phyloP scores from a whole-genome alignment of 2,888 invertebrate species.

The Leptopilina syphax region DNA sequence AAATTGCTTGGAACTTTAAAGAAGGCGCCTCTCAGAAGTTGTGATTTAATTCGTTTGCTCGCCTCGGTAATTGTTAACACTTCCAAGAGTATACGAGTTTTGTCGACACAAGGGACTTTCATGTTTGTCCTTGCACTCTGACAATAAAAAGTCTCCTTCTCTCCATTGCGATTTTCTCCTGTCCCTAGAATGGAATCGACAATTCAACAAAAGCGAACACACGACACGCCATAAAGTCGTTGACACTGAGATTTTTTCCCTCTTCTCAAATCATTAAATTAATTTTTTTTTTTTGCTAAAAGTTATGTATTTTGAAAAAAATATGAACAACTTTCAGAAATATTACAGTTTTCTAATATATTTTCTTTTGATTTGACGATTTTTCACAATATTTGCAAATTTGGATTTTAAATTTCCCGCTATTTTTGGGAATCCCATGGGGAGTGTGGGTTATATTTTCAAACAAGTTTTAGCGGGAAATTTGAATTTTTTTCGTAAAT shows the following conservation, averaged over 20 bases:
- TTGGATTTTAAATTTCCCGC: background rate
- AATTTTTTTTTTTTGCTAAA: background rate
- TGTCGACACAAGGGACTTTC: conserved; percentile 21
- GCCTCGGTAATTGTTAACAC: conserved; percentile 25
- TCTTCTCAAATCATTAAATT: background rate
- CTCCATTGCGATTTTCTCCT: conserved; percentile 26
- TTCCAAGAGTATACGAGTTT: conserved; percentile 6
- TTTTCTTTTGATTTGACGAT: background rate
- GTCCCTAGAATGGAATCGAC: conserved; percentile 37
- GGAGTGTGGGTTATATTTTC: too few relatives aligned
- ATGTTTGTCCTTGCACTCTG: conserved; percentile 34
- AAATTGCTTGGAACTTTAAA: conserved; percentile 5
- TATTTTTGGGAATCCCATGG: background rate
- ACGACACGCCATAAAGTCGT: conserved; percentile 1
- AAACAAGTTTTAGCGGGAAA: background rate
- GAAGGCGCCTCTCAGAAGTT: background rate
- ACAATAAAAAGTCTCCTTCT: conserved; percentile 31
- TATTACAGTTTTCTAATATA: background rate
- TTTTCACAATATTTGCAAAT: background rate
- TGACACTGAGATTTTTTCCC: background rate
- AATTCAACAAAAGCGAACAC: conserved; percentile 8
- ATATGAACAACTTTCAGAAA: background rate
- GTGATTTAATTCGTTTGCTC: conserved; percentile 5
- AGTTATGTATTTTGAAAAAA: too few relatives aligned
- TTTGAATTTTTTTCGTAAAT: background rate